Base-by-base conservation (phyloP, 2,888 invertebrate species). In the Cataglyphis altisquamis region DNA sequence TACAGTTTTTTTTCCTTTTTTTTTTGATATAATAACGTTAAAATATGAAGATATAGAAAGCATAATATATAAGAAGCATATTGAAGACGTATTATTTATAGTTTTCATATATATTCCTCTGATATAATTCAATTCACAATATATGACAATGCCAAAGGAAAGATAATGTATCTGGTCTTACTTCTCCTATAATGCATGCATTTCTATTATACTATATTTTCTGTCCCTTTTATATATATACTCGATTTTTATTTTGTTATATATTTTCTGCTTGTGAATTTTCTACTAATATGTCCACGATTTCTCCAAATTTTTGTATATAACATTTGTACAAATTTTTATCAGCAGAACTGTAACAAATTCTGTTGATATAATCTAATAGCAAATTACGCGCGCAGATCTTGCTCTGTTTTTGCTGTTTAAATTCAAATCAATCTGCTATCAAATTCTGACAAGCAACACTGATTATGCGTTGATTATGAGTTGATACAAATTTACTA, bases 1-100 rank as follows among this genome's bases (percentile, higher is more conserved):
- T 57, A 82, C 75, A 82, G 18, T 63, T 48, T 45, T 63, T 72
- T 41, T 45, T 63, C 67, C 32, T 55, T 74, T 39, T 41, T 60
- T 55, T 55, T 39, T 10, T 10, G 3, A 57, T 62, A 70, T 77
- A 68, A 70, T 55, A 32, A 77, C 29, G 36, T 48, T 48, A 52
- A 70, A 39, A 77, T 9, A 21, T 21, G 21, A 21, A 21, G 21
- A 21, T 21, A 21, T 21, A 21, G 21, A 21, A 0, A 21, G 21
- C 21, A 21, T 21, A 21, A 21, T 21, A 21, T 21, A 21, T 21
- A 21, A 21, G 21, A 21, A 21, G 36, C 15, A 10, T 63, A 15
- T 36, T 55, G 52, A 52, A 32, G 6, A 74, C 21, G 63, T 15
- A 15, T 63, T 48, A 2, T 64, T 32, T 3, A 48, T 36, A 25